phyloP scores from a whole-genome alignment of 2,888 invertebrate genomes.

The Pimpla rufipes region DNA sequence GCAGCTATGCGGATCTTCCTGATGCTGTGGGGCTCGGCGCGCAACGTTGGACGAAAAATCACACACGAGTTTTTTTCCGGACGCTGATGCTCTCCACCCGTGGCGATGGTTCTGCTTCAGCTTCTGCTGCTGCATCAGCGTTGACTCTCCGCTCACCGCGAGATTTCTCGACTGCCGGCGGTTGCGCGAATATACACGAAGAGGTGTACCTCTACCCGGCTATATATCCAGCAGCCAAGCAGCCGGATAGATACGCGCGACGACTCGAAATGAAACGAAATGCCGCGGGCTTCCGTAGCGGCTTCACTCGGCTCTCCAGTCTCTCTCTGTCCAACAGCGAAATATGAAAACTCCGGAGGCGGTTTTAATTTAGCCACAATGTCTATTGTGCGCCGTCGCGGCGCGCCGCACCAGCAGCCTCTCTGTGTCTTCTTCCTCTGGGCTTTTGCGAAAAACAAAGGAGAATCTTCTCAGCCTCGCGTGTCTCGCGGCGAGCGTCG shows the following conservation, averaged over 20 bases:
- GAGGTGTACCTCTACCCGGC: conserved; percentile 28
- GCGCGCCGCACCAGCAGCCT: conserved; percentile 60
- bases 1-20: conserved; percentile 49
- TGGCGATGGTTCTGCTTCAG: not conserved
- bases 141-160: conserved; percentile 38
- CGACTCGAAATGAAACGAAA: conserved; percentile 83
- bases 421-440: conserved; percentile 20
- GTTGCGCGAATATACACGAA: conserved; percentile 48
- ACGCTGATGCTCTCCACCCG: conserved; percentile 21
- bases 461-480: conserved; percentile 54
- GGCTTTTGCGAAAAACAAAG: conserved; percentile 69
- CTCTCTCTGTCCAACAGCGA: conserved; percentile 78
- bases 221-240: conserved; percentile 47
- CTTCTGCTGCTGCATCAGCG: conserved; percentile 54
- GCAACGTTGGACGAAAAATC: conserved; percentile 44
- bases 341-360: conserved; percentile 85
- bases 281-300: conserved; percentile 75
- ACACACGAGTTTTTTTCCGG: conserved; percentile 54
- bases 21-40: conserved; percentile 36
- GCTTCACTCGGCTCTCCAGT: conserved; percentile 57
- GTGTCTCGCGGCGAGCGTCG: too few species aligned
- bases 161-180: conserved; percentile 26
- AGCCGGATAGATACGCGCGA: conserved; percentile 64
- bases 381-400: conserved; percentile 83
- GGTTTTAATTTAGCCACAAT: conserved; percentile 85